phyloP scores from a whole-genome alignment of 2,113 vertebrate genomes.

The Myanophis thanlyinensis region DNA sequence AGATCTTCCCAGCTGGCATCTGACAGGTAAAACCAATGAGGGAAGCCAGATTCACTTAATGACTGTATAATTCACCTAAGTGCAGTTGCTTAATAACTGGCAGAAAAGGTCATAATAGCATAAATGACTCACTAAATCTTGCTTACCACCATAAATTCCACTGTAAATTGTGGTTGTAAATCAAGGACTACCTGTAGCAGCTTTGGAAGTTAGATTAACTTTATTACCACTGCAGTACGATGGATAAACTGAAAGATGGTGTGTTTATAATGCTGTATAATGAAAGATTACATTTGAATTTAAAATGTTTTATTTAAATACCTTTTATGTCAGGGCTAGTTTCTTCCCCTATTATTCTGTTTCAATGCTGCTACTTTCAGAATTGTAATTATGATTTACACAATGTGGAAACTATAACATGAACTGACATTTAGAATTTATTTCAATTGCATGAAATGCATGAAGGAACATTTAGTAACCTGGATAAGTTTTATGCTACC shows the following conservation, averaged over 20 bases:
- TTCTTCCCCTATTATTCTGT: not conserved
- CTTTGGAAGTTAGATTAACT: not conserved
- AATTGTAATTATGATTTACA: not conserved
- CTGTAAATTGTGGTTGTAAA: not conserved
- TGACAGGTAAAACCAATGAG: not conserved
- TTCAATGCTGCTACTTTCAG: not conserved
- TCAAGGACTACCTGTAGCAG: not conserved
- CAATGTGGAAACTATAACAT: not conserved
- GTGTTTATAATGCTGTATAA: not conserved
- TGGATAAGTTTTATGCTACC: not conserved
- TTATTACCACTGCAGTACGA: not conserved
- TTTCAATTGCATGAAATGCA: not conserved
- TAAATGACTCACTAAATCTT: not conserved
- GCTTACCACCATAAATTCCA: not conserved
- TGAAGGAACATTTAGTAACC: not conserved
- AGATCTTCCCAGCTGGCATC: not conserved
- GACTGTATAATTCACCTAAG: not conserved
- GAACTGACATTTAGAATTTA: not conserved
- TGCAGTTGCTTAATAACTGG: not conserved
- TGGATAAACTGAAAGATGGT: not conserved
- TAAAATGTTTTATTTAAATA: not conserved
- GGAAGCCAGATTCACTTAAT: not conserved
- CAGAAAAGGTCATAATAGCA: not conserved
- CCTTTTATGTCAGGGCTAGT: not conserved
- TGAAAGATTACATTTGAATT: not conserved